Conservation (phyloP, 1,140 invertebrate genomes). For the Dinothrombium tinctorium region DNA sequence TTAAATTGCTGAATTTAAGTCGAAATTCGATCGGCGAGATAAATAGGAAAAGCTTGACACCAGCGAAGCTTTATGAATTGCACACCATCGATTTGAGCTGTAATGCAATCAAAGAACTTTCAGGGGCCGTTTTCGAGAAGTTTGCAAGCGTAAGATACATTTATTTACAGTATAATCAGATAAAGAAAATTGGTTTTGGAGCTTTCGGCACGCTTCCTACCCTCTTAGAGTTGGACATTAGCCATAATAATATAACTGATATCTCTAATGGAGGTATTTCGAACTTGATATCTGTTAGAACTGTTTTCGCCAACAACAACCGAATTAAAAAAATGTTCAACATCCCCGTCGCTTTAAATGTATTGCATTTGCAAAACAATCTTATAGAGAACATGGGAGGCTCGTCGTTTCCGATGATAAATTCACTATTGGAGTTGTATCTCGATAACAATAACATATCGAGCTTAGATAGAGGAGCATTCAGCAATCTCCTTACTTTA, state of each 20-base stretch:
- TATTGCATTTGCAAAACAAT: conserved; percentile 43
- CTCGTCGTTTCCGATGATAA: conserved; percentile 56
- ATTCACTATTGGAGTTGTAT: conserved; percentile 51
- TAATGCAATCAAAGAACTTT: conserved; percentile 51
- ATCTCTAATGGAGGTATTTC: conserved; percentile 42
- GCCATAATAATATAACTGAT: conserved; percentile 41
- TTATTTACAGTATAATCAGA: conserved; percentile 41
- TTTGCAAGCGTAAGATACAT: conserved; percentile 52
- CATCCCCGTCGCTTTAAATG: conserved; percentile 41
- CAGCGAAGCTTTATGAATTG: conserved; percentile 63
- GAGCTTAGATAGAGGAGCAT: conserved; percentile 36
- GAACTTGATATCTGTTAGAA: conserved; percentile 35
- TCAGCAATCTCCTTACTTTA: conserved; percentile 46
- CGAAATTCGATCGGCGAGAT: conserved; percentile 44
- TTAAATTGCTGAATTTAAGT: conserved; percentile 55
- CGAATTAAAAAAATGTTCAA: conserved; percentile 41
- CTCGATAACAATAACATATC: conserved; percentile 49
- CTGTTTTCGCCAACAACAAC: conserved; percentile 39
- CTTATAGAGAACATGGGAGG: conserved; percentile 34
- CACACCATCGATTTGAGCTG: conserved; percentile 66
- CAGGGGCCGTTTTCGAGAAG: conserved; percentile 53
- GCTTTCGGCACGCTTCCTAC: conserved; percentile 63
- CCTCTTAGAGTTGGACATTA: conserved; percentile 47
- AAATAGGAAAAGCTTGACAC: conserved; percentile 46
- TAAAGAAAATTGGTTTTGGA: conserved; percentile 45